Evolutionary conservation across 2,888 invertebrate species (phyloP).

Genomic region (Tupiocoris notatus): DNA sequence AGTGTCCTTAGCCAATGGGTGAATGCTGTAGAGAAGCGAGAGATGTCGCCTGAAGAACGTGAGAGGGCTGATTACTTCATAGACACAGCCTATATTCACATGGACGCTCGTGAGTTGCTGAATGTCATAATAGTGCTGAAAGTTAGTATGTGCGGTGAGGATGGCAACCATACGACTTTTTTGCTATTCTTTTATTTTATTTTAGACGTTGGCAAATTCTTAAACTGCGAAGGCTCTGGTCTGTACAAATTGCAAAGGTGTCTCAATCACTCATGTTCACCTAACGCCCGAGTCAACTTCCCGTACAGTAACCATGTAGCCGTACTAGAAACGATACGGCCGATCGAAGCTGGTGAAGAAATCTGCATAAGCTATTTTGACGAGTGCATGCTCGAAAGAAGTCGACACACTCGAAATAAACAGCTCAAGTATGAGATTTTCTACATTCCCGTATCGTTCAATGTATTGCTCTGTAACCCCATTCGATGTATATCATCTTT

Average conservation of each 20-base stretch:
- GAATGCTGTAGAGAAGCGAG: constrained; percentile 67
- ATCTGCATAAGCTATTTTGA: constrained; percentile 88
- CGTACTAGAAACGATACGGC: constrained; percentile 67
- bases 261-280: constrained; percentile 88
- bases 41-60: constrained; percentile 66
- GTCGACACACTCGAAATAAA: constrained; percentile 84
- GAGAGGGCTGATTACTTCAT: constrained; percentile 71
- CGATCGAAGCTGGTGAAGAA: constrained; percentile 79
- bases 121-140: too few species aligned
- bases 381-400: constrained; percentile 75
- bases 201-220: constrained; percentile 65
- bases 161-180: too few species aligned
- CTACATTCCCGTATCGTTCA: background rate
- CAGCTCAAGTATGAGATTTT: constrained; percentile 56
- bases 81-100: constrained; percentile 76
- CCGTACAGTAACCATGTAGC: constrained; percentile 76
- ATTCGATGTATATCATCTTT: too few species aligned
- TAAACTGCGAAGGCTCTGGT: constrained; percentile 91
- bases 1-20: constrained; percentile 88
- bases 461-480: too few species aligned
- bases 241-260: constrained; percentile 82
- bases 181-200: too few species aligned
- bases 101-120: constrained; percentile 73
- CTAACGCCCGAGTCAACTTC: constrained; percentile 84
- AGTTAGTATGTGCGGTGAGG: too few species aligned